Conservation (phyloP, 1,140 invertebrate species). For the Bacillus rossius region DNA sequence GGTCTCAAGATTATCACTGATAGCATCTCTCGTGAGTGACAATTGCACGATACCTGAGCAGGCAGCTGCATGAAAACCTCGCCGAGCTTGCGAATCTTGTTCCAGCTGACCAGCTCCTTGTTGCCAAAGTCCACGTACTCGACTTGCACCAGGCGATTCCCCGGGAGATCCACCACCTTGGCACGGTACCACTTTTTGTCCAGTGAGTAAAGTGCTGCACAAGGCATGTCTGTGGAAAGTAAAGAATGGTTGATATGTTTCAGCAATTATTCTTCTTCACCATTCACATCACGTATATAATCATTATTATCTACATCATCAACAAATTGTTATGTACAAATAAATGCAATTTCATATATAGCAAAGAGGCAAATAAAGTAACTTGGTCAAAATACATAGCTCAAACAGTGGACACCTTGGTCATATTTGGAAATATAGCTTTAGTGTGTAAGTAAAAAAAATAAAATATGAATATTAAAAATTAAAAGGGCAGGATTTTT, state of each 20-base stretch:
- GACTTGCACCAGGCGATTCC: constrained; percentile 39
- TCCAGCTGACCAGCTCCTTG: constrained; percentile 28
- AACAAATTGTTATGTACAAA: too few relatives aligned
- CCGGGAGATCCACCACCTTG: constrained; percentile 34
- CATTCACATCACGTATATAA: too few relatives aligned
- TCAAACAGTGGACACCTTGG: too few relatives aligned
- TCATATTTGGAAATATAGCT: too few relatives aligned
- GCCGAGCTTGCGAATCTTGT: constrained; percentile 32
- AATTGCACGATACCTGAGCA: constrained; percentile 21
- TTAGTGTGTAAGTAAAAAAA: too few relatives aligned
- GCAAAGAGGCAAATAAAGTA: too few relatives aligned
- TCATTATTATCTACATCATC: too few relatives aligned
- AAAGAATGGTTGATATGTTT: neutral
- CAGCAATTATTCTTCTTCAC: neutral
- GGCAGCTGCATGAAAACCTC: constrained; percentile 26
- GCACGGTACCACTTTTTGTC: constrained; percentile 44
- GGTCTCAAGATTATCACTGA: neutral
- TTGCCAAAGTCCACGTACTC: constrained; percentile 48
- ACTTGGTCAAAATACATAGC: too few relatives aligned
- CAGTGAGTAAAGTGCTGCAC: constrained; percentile 36
- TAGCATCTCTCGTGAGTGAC: neutral
- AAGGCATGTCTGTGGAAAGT: constrained; percentile 41
- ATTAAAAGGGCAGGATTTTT: too few relatives aligned
- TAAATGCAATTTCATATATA: constrained; percentile 3
- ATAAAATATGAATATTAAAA: too few relatives aligned